Evolutionary conservation across 2,113 vertebrate species (phyloP), one percentile per base, ranked within the genome.

Genomic region (Corapipo altera): DNA sequence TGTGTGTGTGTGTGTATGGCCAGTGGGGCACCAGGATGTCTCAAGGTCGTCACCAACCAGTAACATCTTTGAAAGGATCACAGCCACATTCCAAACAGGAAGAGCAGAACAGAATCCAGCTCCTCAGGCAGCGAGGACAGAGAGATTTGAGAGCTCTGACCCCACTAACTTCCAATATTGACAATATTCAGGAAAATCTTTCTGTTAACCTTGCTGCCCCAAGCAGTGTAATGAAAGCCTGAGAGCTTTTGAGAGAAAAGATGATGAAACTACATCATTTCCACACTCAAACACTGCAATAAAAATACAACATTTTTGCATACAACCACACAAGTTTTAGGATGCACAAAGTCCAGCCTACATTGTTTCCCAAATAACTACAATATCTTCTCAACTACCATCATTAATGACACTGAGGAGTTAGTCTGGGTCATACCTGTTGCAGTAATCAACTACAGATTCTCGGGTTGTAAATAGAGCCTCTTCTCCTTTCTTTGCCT

Each of bases 391-490:
- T 71, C 61, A 95, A 16, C 23, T 16, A 7, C 2, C 43, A 26
- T 24, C 27, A 12, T 33, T n/a, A 51, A 32, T 19, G 67, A 33
- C 57, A 24, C 1, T 35, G 44, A 18, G 73, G 55, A 64, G 35
- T 65, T 7, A n/a, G 32, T 51, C 66, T 46, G 83, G 27, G 24
- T 20, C 89, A 24, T 93, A 99, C 99, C 99, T 99, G 98, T 99
- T 99, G 97, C 99, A 99, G 97, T 99, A 99, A 91, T 99, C 99
- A 91, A 99, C 97, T 59, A 99, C 99, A 72, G 99, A 99, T 88
- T 99, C 99, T 49, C 99, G 97, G 88, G 98, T 99, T 95, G 99
- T 99, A 98, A 99, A 99, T 69, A 99, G 94, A 64, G 99, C 99
- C 93, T 99, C 99, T 55, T 99, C 99, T 93, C 99, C 99, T 96